phyloP scores from a whole-genome alignment of 2,888 invertebrate genomes.

The Alitta virens region DNA sequence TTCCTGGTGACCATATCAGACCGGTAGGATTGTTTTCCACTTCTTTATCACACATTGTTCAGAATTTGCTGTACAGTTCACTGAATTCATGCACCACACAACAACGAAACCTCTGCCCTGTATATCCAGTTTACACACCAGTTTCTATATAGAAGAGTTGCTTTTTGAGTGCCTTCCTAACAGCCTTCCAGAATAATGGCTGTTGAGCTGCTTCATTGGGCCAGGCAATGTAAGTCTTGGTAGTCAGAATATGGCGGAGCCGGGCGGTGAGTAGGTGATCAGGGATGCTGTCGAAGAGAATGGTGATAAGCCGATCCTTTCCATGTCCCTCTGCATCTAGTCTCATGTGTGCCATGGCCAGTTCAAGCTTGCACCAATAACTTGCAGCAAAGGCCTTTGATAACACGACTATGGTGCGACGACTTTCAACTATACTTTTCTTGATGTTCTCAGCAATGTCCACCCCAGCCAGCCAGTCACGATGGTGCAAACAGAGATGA shows the following conservation, averaged over 20 bases:
- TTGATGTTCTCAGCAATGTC: conserved; percentile 72
- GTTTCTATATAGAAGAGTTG: no score
- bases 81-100: no score
- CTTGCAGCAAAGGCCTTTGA: conserved; percentile 67
- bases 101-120: no score
- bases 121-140: no score
- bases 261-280: background rate
- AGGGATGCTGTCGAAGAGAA: background rate
- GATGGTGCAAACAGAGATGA: conserved; percentile 69
- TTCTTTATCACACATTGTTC: no score
- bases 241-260: background rate
- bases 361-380: conserved; percentile 74
- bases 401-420: conserved; percentile 66
- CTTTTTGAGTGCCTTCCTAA: background rate
- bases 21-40: no score
- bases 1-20: no score
- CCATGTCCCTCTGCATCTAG: background rate
- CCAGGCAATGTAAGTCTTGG: background rate
- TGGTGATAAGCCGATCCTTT: background rate
- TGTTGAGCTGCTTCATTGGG: background rate
- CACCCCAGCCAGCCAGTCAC: conserved; percentile 71
- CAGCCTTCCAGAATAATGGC: background rate
- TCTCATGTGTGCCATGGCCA: conserved; percentile 57
- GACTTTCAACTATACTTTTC: conserved; percentile 68
- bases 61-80: no score